These are phyloP conservation scores for Empidonax traillii DNA, from an alignment of 2,113 vertebrate genomes.

Conservation along the genomic window DNA sequence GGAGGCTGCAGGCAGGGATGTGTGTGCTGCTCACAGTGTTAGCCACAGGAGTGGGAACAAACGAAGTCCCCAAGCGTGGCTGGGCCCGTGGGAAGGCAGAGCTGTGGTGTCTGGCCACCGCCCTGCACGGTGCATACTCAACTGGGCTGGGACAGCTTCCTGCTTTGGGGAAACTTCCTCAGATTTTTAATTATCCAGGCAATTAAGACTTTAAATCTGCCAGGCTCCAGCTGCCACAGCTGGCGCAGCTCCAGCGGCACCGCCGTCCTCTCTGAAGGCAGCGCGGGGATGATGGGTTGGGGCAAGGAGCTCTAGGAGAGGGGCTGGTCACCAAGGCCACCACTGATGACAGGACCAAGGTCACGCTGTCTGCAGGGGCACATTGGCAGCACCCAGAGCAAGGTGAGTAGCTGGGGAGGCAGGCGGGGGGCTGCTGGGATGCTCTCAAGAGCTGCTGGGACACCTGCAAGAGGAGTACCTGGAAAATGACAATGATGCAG, in stretches of 20 bases:
- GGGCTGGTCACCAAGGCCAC: neutral
- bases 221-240: constrained; percentile 23
- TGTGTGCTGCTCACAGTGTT: rapidly evolving
- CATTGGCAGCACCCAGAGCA: rapidly evolving
- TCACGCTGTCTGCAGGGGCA: rapidly evolving
- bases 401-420: neutral
- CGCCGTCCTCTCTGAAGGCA: neutral
- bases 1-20: neutral
- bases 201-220: constrained; percentile 60
- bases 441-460: neutral
- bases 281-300: neutral
- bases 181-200: constrained; percentile 53
- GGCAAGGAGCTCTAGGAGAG: neutral
- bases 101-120: neutral
- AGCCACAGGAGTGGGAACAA: neutral
- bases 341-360: rapidly evolving
- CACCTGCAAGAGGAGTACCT: neutral
- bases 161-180: constrained; percentile 40
- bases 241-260: neutral
- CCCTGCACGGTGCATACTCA: rapidly evolving
- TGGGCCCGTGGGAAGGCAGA: neutral
- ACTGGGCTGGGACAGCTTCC: neutral
- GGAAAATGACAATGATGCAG: neutral
- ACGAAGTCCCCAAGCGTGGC: neutral
- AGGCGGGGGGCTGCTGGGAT: neutral